Evolutionary conservation across 1,140 invertebrate genomes (phyloP).

Genomic region (Drosophila asahinai): DNA sequence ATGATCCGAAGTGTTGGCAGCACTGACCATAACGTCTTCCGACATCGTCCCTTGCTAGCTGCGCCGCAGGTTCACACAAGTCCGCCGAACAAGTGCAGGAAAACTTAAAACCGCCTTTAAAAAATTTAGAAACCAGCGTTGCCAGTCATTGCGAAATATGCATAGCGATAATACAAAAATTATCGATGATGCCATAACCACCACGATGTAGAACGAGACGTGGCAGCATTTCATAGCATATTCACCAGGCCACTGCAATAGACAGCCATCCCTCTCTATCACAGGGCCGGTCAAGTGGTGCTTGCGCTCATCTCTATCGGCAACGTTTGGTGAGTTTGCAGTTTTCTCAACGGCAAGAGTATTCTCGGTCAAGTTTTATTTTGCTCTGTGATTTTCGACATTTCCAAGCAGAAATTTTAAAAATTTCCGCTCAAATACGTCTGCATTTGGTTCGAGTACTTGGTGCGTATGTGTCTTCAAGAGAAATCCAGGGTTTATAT

Average conservation of each 20-base stretch:
- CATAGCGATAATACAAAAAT: too few relatives aligned
- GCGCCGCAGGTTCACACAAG: too few relatives aligned
- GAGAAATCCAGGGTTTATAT: conserved; percentile 26
- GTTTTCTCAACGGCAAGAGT: conserved; percentile 81
- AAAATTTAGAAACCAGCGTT: too few relatives aligned
- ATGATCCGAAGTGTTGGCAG: too few relatives aligned
- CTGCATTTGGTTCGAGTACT: conserved; percentile 68
- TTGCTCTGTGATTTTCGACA: conserved; percentile 85
- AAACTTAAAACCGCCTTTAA: too few relatives aligned
- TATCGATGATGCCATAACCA: background rate
- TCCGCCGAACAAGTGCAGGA: too few relatives aligned
- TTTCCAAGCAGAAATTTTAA: conserved; percentile 80
- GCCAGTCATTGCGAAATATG: too few relatives aligned
- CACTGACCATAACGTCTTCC: too few relatives aligned
- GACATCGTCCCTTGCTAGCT: background rate
- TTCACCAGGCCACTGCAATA: conserved; percentile 32
- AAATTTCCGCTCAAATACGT: conserved; percentile 78
- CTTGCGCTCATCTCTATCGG: conserved; percentile 38
- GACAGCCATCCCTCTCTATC: conserved; percentile 37
- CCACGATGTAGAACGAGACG: conserved; percentile 51
- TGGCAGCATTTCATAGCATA: conserved; percentile 63
- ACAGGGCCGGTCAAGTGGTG: conserved; percentile 16
- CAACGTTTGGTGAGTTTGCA: conserved; percentile 73
- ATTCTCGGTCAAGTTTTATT: conserved; percentile 81
- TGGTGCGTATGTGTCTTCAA: conserved; percentile 73